These are phyloP conservation scores for Nilaparvata lugens DNA, from an alignment of 1,140 invertebrate species.

Conservation along the genomic window DNA sequence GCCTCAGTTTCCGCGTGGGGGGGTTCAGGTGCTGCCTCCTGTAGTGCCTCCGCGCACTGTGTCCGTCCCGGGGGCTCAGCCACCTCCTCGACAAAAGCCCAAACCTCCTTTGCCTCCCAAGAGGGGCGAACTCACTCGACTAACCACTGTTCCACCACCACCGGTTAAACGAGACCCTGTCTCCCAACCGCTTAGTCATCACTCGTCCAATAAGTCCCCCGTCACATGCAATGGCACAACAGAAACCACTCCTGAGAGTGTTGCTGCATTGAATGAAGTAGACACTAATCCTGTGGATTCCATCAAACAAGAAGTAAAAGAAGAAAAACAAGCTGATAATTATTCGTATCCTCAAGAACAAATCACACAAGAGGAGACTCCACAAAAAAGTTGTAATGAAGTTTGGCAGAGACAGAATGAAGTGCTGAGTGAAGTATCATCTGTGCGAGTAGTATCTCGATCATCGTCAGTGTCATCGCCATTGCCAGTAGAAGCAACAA, in stretches of 20 bases:
- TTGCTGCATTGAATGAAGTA: too few species aligned
- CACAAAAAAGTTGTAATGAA: too few species aligned
- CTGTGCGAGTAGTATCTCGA: too few species aligned
- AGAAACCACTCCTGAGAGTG: neutral
- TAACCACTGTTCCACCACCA: constrained; percentile 23
- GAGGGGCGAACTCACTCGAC: constrained; percentile 23
- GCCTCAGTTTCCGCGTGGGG: constrained; percentile 13
- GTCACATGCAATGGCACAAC: too few species aligned
- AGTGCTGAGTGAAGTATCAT: too few species aligned
- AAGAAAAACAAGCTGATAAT: neutral
- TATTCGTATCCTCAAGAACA: neutral
- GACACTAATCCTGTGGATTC: too few species aligned
- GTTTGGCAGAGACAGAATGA: too few species aligned
- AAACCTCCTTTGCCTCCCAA: constrained; percentile 27
- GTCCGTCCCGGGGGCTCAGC: neutral
- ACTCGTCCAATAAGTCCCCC: too few species aligned
- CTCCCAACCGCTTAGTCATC: neutral
- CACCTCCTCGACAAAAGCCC: constrained; percentile 17
- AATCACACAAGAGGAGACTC: too few species aligned
- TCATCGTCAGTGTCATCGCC: too few species aligned
- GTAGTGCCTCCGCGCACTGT: constrained; percentile 18
- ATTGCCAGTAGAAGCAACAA: neutral
- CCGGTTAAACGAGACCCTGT: constrained; percentile 6
- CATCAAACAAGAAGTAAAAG: too few species aligned
- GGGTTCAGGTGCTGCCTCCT: constrained; percentile 23